These are phyloP conservation scores for Drosophila mercatorum DNA, from an alignment of 2,888 invertebrate species.

Conservation along the genomic window DNA sequence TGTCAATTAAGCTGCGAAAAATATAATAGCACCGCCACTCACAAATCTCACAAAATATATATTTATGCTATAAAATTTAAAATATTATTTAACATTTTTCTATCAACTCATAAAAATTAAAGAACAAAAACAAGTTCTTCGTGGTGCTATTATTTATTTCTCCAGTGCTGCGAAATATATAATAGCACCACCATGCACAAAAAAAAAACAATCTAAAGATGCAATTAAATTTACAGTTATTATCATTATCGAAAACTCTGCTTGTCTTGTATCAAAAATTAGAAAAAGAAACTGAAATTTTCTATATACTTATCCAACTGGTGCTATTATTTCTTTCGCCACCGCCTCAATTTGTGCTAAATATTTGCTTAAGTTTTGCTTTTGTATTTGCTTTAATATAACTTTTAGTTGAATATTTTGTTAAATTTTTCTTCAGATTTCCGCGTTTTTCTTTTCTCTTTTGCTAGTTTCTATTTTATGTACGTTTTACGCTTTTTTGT, in stretches of 20 bases:
- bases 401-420: conserved; percentile 11
- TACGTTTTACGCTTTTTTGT: conserved; percentile 54
- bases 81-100: background rate
- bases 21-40: background rate
- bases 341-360: conserved; percentile 59
- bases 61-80: background rate
- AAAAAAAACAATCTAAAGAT: background rate
- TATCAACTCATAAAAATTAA: background rate
- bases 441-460: conserved; percentile 23
- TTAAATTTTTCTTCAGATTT: background rate
- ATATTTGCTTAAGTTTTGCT: conserved; percentile 42
- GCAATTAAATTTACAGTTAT: background rate
- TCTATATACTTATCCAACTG: background rate
- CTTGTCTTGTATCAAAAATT: background rate
- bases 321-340: background rate
- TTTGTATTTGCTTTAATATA: background rate
- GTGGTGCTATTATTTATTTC: background rate
- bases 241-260: background rate
- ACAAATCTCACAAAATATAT: background rate
- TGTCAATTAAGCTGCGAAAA: conserved; percentile 43
- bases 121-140: too few relatives aligned
- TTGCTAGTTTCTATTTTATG: conserved; percentile 29
- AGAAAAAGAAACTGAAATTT: background rate
- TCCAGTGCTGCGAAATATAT: background rate
- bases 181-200: background rate